phyloP scores from a whole-genome alignment of 1,140 invertebrate genomes.

The Cydia amplana region DNA sequence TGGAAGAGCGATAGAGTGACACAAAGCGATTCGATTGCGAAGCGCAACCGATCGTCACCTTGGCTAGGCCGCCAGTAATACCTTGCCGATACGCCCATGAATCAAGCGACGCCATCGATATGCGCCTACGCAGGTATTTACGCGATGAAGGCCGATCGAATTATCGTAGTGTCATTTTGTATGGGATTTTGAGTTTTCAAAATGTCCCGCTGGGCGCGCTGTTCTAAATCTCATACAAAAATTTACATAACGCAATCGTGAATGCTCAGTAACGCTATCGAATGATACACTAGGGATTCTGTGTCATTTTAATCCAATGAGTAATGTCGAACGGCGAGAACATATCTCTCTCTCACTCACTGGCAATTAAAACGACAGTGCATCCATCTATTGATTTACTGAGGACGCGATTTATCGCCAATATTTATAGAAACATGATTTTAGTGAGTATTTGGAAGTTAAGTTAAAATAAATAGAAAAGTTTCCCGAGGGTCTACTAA shows the following conservation, averaged over 20 bases:
- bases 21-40: too few species aligned
- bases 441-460: not conserved
- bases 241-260: too few species aligned
- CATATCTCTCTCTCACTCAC: slow-evolving; percentile 33
- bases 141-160: not conserved
- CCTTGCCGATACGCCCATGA: not conserved
- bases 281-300: too few species aligned
- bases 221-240: too few species aligned
- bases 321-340: slow-evolving; percentile 6
- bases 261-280: too few species aligned
- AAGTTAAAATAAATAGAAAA: not conserved
- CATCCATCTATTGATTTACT: slow-evolving; percentile 69
- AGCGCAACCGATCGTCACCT: too few species aligned
- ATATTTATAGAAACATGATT: slow-evolving; percentile 38
- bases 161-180: too few species aligned
- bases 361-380: slow-evolving; percentile 57
- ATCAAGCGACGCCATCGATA: not conserved
- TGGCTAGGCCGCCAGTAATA: too few species aligned
- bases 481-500: too few species aligned
- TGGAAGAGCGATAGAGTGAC: too few species aligned
- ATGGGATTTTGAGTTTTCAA: too few species aligned
- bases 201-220: too few species aligned
- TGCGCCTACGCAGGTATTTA: not conserved
- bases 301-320: slow-evolving; percentile 14
- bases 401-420: slow-evolving; percentile 44